Evolutionary conservation across 2,888 invertebrate species (phyloP).

Genomic region (Octodonta nipae): DNA sequence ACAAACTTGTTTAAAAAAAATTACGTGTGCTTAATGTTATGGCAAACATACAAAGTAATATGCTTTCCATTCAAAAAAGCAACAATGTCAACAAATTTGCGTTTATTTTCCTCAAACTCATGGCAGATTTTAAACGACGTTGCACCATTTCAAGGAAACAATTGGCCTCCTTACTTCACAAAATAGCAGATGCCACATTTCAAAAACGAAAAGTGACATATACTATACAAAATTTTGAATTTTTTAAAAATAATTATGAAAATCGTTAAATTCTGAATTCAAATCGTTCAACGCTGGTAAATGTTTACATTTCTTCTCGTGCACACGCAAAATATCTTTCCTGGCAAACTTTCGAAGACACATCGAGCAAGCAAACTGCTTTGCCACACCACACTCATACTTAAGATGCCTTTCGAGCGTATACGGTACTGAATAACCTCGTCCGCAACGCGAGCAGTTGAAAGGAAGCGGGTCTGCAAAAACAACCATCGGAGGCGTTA

Average conservation of each 20-base stretch:
- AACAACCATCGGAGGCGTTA: too few species aligned
- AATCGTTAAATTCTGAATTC: background rate
- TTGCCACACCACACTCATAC: slow-evolving; percentile 29
- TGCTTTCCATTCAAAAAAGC: too few species aligned
- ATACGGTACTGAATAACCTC: slow-evolving; percentile 41
- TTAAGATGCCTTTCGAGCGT: slow-evolving; percentile 26
- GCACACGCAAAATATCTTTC: slow-evolving; percentile 27
- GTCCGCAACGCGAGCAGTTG: slow-evolving; percentile 44
- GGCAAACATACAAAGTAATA: too few species aligned
- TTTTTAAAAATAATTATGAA: background rate
- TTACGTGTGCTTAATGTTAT: too few species aligned
- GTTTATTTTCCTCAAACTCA: too few species aligned
- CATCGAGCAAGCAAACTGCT: slow-evolving; percentile 37
- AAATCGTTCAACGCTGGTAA: slow-evolving; percentile 3
- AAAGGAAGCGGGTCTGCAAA: slow-evolving; percentile 27
- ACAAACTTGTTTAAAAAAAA: too few species aligned
- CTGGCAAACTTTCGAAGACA: slow-evolving; percentile 31
- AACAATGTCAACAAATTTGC: too few species aligned
- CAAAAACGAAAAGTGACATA: too few species aligned
- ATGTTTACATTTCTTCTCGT: slow-evolving; percentile 27
- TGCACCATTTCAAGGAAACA: too few species aligned
- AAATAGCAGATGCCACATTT: too few species aligned
- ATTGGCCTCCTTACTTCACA: slow-evolving; percentile 3
- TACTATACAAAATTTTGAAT: too few species aligned
- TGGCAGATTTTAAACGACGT: too few species aligned